These are phyloP conservation scores for Athalia circularis DNA, from an alignment of 2,888 invertebrate species.

Conservation along the genomic window DNA sequence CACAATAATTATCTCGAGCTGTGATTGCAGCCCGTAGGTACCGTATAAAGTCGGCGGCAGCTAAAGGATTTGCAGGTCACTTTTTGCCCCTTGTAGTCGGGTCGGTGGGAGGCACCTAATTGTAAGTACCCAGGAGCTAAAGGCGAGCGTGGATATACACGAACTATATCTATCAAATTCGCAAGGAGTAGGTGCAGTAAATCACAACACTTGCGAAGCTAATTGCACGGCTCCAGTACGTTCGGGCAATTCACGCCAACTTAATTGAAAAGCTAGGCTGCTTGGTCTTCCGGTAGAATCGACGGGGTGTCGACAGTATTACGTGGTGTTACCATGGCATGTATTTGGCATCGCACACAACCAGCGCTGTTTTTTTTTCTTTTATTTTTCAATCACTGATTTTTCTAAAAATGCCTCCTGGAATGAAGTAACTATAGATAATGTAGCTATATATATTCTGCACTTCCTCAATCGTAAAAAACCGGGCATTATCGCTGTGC, in stretches of 20 bases:
- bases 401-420: no score
- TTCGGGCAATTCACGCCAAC: slow-evolving; percentile 4
- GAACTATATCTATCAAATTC: background rate
- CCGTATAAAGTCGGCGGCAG: background rate
- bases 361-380: background rate
- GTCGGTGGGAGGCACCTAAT: slow-evolving; percentile 6
- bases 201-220: slow-evolving; percentile 30
- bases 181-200: slow-evolving; percentile 19
- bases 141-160: no score
- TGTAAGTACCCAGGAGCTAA: no score
- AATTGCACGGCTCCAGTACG: slow-evolving; percentile 22
- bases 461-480: no score
- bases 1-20: no score
- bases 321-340: background rate
- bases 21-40: background rate
- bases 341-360: background rate
- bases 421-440: no score
- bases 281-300: slow-evolving; percentile 27
- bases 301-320: slow-evolving; percentile 13
- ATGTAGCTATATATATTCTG: no score
- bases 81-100: slow-evolving; percentile 12
- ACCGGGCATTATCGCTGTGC: no score
- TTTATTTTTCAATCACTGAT: no score
- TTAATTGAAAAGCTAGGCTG: slow-evolving; percentile 33
- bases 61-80: slow-evolving; percentile 30